Evolutionary conservation across 2,888 invertebrate genomes (phyloP).

Genomic region (Agonopterix heracliana): DNA sequence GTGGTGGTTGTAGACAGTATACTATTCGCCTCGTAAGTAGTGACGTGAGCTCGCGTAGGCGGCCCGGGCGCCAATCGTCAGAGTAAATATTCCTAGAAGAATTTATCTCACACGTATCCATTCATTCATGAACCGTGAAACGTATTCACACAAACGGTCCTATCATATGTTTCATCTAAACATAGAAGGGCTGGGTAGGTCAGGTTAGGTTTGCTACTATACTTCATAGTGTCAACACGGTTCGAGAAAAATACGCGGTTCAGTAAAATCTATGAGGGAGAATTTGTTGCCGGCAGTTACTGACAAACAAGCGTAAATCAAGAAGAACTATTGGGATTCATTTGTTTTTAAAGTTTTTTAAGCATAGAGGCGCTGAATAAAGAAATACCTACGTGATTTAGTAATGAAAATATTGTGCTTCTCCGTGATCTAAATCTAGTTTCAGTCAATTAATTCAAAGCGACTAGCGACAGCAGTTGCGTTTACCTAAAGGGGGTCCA

Average conservation of each 20-base stretch:
- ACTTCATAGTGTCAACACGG: conserved; percentile 32
- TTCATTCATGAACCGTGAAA: conserved; percentile 55
- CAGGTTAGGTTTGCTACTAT: conserved; percentile 33
- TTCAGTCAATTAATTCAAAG: too few relatives aligned
- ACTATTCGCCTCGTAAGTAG: too few relatives aligned
- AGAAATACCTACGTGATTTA: too few relatives aligned
- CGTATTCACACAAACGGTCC: conserved; percentile 23
- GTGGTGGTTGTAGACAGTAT: too few relatives aligned
- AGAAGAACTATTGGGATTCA: conserved; percentile 1
- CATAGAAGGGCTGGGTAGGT: conserved; percentile 22
- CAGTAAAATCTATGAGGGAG: conserved; percentile 16
- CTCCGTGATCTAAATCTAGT: too few relatives aligned
- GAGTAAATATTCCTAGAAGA: conserved; percentile 63
- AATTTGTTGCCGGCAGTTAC: conserved; percentile 11
- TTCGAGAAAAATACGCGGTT: conserved; percentile 24
- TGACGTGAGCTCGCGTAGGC: conserved; percentile 31
- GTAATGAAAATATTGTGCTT: too few relatives aligned
- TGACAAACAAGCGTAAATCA: conserved; percentile 3
- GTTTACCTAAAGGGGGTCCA: too few relatives aligned
- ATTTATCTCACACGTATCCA: conserved; percentile 52
- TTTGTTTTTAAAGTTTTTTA: neutral
- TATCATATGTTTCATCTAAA: conserved; percentile 19
- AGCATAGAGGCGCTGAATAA: too few relatives aligned
- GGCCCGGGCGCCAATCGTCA: conserved; percentile 47
- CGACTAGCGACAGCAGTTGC: too few relatives aligned